phyloP scores from a whole-genome alignment of 1,140 invertebrate genomes.

The Plutomurus gul region DNA sequence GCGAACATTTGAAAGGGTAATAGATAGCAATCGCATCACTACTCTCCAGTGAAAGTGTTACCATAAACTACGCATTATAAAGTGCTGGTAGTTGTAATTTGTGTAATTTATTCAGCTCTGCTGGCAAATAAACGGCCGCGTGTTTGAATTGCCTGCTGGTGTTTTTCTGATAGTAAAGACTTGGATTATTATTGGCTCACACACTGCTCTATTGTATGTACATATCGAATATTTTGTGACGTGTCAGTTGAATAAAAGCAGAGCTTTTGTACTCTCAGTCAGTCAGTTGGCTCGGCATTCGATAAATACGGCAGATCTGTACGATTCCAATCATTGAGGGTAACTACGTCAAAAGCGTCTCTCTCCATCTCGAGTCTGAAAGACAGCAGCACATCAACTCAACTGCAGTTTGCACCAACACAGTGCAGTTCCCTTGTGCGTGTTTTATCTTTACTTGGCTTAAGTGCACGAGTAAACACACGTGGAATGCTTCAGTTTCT shows the following conservation, averaged over 20 bases:
- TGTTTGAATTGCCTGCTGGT: no score
- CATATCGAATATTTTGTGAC: neutral
- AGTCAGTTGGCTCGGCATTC: neutral
- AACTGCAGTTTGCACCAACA: no score
- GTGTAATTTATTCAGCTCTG: no score
- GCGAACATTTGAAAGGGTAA: no score
- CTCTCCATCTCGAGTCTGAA: neutral
- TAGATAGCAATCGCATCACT: no score
- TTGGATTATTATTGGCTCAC: neutral
- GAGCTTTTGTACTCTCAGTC: neutral
- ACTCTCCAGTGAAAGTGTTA: no score
- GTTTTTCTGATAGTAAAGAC: neutral
- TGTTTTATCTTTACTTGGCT: neutral
- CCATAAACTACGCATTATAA: no score
- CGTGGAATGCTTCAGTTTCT: neutral
- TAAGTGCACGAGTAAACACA: neutral
- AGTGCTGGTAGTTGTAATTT: no score
- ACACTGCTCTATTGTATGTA: neutral
- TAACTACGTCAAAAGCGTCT: neutral
- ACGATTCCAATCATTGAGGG: no score
- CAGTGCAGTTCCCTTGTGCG: neutral
- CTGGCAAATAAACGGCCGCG: no score
- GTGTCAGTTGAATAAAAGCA: neutral
- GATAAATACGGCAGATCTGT: neutral
- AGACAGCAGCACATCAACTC: neutral